Evolutionary conservation across 2,888 invertebrate species (phyloP).

Genomic region (Fragum sueziense): DNA sequence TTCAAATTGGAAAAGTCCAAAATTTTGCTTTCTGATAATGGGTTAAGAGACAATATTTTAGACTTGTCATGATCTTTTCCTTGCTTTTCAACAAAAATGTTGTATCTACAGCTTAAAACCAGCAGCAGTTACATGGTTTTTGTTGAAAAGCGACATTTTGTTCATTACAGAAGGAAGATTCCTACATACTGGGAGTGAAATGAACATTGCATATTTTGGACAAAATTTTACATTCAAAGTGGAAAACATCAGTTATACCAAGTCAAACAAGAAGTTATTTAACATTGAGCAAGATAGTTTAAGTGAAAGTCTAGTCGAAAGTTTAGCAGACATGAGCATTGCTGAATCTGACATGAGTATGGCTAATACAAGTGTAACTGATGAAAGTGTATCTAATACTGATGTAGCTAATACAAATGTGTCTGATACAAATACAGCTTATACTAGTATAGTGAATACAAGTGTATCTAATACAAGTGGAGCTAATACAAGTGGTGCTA

Average conservation of each 20-base stretch:
- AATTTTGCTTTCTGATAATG: too few species aligned
- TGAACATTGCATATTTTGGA: constrained; percentile 68
- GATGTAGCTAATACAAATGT: too few species aligned
- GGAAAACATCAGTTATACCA: background rate
- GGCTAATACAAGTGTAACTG: background rate
- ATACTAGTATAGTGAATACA: background rate
- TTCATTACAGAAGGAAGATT: constrained; percentile 65
- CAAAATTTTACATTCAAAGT: constrained; percentile 66
- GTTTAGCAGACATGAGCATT: constrained; percentile 47
- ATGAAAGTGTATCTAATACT: background rate
- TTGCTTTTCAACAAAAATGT: background rate
- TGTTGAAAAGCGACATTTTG: too few species aligned
- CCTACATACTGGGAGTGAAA: constrained; percentile 51
- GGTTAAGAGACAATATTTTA: too few species aligned
- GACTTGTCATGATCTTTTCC: background rate
- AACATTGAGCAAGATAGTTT: background rate
- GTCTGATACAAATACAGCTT: background rate
- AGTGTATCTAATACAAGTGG: background rate
- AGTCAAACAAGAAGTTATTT: constrained; percentile 3
- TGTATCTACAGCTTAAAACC: too few species aligned
- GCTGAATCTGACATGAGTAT: background rate
- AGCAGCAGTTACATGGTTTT: too few species aligned
- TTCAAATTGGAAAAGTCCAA: too few species aligned
- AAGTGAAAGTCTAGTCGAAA: constrained; percentile 31
- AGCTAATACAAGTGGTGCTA: too few species aligned